These are phyloP conservation scores for Rhineura floridana DNA, from an alignment of 2,113 vertebrate species.

Conservation along the genomic window DNA sequence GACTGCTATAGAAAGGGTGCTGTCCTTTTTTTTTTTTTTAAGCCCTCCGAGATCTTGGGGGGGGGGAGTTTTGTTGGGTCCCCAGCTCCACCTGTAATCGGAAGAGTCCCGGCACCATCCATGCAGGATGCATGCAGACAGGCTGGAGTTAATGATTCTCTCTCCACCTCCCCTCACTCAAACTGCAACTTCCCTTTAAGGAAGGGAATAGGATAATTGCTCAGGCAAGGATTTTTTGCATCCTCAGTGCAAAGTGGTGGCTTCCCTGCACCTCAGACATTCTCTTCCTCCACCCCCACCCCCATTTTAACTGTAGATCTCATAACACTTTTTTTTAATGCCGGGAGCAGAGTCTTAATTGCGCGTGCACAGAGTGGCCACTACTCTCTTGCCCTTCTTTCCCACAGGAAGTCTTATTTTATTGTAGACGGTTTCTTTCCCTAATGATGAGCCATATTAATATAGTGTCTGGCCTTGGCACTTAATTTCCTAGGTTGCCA, in stretches of 20 bases:
- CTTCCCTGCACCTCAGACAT: conserved; percentile 6
- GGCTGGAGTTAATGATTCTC: not conserved
- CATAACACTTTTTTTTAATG: not conserved
- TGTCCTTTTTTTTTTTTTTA: not conserved
- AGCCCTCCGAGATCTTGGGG: not conserved
- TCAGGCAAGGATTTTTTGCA: conserved; percentile 30
- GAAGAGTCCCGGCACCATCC: too few species aligned
- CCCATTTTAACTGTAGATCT: not conserved
- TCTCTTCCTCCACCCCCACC: not conserved
- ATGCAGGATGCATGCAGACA: not conserved
- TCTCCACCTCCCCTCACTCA: not conserved
- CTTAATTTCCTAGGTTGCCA: conserved; percentile 43
- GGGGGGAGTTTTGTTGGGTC: not conserved
- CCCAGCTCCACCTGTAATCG: rapidly evolving
- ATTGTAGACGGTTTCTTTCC: conserved; percentile 34
- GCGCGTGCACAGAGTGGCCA: not conserved
- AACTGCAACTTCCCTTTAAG: conserved; percentile 42
- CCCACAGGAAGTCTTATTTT: conserved; percentile 41
- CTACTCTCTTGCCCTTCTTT: conserved; percentile 3
- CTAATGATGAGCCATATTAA: conserved; percentile 47
- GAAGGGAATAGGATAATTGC: conserved; percentile 32
- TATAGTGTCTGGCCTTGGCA: conserved; percentile 1
- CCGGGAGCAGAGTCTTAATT: not conserved
- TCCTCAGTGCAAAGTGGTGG: conserved; percentile 20
- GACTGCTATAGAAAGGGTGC: conserved; percentile 25